Evolutionary conservation across 2,888 invertebrate species (phyloP), one percentile per base, ranked within the genome.

Genomic region (Euplexia lucipara): DNA sequence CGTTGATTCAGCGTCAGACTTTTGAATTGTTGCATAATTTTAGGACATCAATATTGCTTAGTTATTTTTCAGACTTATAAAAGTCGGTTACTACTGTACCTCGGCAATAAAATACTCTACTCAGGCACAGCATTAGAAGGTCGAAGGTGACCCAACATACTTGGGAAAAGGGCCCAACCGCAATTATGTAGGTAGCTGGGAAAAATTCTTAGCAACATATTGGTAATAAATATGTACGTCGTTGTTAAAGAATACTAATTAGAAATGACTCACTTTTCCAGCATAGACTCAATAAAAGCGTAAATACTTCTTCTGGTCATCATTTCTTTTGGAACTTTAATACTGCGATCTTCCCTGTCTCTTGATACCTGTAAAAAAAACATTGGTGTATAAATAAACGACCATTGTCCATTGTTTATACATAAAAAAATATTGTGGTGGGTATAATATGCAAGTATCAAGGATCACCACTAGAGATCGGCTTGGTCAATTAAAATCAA

Each of bases 341-440:
- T 58, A 49, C 65, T 75, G 14, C 72, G 70, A 12, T 60, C 67
- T 30, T 61, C 8, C 52, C 80, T 76, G 16, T 76, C 81, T 64
- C 84, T 87, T n/a, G 91, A 83, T 34, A 85, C 60, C 94, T 94
- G 78, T 41, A 89, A 87, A 18, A 65, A 52, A 64, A 34, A 22
- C 3, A 5, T 26, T 3, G 26, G 2, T 26, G 2, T 26, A 26
- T 26, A 26, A 26, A 3, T 26, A 26, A n/a, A n/a, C n/a, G n/a
- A n/a, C n/a, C n/a, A n/a, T n/a, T n/a, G n/a, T n/a, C n/a, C n/a
- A n/a, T n/a, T n/a, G n/a, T n/a, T n/a, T n/a, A n/a, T n/a, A n/a
- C n/a, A n/a, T n/a, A n/a, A n/a, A n/a, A n/a, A n/a, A n/a, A n/a
- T n/a, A n/a, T n/a, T n/a, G n/a, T n/a, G n/a, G n/a, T n/a, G n/a